Evolutionary conservation across 2,113 vertebrate species (phyloP), one percentile per base, ranked within the genome.

Genomic region (Falco punctatus): DNA sequence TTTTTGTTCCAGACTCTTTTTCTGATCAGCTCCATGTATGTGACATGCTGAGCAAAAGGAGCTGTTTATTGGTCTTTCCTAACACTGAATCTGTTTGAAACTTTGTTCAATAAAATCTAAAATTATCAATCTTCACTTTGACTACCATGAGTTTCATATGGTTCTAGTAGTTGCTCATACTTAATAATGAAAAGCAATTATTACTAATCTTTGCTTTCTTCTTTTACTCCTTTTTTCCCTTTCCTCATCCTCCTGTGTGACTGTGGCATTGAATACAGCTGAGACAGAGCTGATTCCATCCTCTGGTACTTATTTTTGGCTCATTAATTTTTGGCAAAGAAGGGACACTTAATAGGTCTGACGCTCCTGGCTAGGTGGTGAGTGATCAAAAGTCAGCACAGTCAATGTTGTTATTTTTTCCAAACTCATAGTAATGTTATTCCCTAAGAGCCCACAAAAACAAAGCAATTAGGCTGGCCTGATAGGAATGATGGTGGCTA

Each of bases 301-400:
- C 58, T n/a, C 65, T 73, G 65, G 62, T 72, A 64, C 86, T 94
- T 94, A 79, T 89, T 95, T 94, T 96, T 96, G 92, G 61, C 80
- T 94, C 33, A 54, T 89, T 87, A 93, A 91, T 67, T 88, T 94
- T 87, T 95, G 95, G 96, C 95, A 89, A 87, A 92, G 67, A 65
- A 61, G 28, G 49, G 67, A 57, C 42, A 42, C 42, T 85, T 96
- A 93, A 57, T 81, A 85, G 75, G 83, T 81, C 91, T 92, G 88
- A 91, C 8, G 4, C 95, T 94, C 91, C 62, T 54, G 44, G 69
- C 61, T 79, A 75, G 86, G 92, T 86, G 88, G 49, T 87, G 88
- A 92, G 77, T 84, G 94, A 94, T 93, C 94, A 89, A 81, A 96
- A 96, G 69, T 95, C 91, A 94, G 88, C 77, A 79, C 57, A 91